Evolutionary conservation across 2,888 invertebrate species (phyloP), one percentile per base, ranked within the genome.

Genomic region (Mythimna albipuncta): DNA sequence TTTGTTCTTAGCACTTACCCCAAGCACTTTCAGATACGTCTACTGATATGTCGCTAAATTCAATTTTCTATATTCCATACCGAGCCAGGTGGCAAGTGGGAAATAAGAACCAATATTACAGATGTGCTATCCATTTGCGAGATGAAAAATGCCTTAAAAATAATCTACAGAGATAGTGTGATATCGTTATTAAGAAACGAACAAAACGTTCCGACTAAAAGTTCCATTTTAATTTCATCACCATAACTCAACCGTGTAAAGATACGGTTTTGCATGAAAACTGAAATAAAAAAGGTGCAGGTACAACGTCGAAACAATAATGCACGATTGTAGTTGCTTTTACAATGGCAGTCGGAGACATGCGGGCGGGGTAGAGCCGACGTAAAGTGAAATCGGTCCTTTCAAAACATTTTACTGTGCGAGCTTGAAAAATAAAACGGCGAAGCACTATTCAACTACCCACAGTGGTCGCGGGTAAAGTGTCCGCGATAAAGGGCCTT

Each of bases 351-450:
- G 88, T 85, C 87, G 91, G 92, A 94, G 93, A 93, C 91, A 93
- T 93, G 94, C 93, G 93, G 93, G 93, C 84, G 85, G 85, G 87
- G 89, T 35, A 44, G 69, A 79, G 85, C 88, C 89, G 91, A 91
- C 91, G 94, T 90, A 93, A 93, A 94, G 95, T 94, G 94, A 94
- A 95, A 95, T 94, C 95, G 94, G 94, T 94, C 94, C 96, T 94
- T 95, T 95, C 95, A 95, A 95, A 95, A 95, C 94, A 95, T 95
- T 96, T 94, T 93, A 92, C 94, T 91, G 92, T 85, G 91, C 87
- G 89, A 88, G 92, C 92, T 92, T 91, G 91, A 89, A 94, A 94
- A 94, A 94, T 93, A 95, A 94, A 94, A 92, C 93, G 90, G 74
- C 86, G 81, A 89, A 90, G 90, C 90, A 92, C 92, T 91, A 92